Evolutionary conservation across 2,113 vertebrate species (phyloP).

Genomic region (Stigmatopora argus): DNA sequence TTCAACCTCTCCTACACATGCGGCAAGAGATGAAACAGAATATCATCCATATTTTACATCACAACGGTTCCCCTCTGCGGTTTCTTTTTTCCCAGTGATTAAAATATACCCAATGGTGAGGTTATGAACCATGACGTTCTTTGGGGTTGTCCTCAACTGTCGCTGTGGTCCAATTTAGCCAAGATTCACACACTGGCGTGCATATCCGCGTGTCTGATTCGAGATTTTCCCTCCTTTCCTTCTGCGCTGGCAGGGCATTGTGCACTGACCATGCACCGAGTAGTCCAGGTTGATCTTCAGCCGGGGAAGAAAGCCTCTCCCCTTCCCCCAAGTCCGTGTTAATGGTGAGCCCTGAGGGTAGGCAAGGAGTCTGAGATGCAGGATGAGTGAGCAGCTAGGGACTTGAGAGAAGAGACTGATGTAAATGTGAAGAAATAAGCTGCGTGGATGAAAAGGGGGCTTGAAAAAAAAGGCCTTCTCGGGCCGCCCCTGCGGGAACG

Average conservation of each 20-base stretch:
- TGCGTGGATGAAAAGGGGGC: constrained; percentile 35
- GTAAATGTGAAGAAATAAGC: constrained; percentile 64
- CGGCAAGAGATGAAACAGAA: background rate
- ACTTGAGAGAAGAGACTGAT: constrained; percentile 57
- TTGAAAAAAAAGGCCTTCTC: constrained; percentile 17
- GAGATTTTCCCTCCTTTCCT: background rate
- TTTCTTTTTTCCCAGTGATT: background rate
- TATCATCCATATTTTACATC: constrained; percentile 5
- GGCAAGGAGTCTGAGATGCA: constrained; percentile 35
- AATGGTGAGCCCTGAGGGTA: constrained; percentile 37
- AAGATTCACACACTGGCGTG: background rate
- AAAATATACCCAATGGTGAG: background rate
- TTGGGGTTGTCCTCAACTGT: constrained; percentile 2
- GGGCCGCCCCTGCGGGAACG: constrained; percentile 26
- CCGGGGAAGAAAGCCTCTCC: constrained; percentile 31
- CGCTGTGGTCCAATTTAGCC: constrained; percentile 1
- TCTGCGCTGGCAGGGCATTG: constrained; percentile 4
- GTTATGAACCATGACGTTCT: background rate
- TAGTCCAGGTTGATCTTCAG: constrained; percentile 47
- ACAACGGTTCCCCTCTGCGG: background rate
- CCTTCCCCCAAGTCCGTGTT: constrained; percentile 36
- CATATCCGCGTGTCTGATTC: background rate
- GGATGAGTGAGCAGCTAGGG: constrained; percentile 41
- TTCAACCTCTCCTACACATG: background rate
- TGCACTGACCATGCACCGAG: constrained; percentile 14